phyloP scores from a whole-genome alignment of 2,113 vertebrate genomes.

The Capreolus pygargus region DNA sequence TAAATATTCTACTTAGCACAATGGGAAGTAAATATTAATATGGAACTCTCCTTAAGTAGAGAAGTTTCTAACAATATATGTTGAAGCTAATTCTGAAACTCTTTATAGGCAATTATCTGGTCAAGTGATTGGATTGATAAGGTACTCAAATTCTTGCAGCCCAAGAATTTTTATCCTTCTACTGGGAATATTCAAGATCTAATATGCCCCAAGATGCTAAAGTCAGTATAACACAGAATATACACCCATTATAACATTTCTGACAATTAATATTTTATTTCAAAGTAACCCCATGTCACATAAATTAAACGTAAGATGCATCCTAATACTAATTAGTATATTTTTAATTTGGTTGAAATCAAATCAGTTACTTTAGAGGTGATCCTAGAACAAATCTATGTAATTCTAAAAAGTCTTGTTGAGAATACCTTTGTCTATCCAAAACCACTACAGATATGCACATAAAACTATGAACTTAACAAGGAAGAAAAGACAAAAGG shows the following conservation, averaged over 20 bases:
- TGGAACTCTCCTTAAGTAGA: not conserved
- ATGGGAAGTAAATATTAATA: not conserved
- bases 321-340: not conserved
- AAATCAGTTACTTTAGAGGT: not conserved
- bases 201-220: not conserved
- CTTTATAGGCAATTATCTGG: not conserved
- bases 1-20: not conserved
- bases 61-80: not conserved
- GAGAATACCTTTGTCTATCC: not conserved
- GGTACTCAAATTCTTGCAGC: not conserved
- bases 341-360: not conserved
- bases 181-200: not conserved
- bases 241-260: not conserved
- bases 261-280: not conserved
- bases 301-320: not conserved
- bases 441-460: not conserved
- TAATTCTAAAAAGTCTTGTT: not conserved
- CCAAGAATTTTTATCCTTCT: not conserved
- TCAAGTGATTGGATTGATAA: not conserved
- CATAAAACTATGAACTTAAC: not conserved
- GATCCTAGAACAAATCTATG: not conserved
- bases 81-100: not conserved
- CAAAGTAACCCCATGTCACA: not conserved
- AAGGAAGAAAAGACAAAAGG: not conserved
- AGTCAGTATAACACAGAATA: not conserved